Base-by-base conservation (phyloP, 2,113 vertebrate genomes). In the Dicrurus megarhynchus region DNA sequence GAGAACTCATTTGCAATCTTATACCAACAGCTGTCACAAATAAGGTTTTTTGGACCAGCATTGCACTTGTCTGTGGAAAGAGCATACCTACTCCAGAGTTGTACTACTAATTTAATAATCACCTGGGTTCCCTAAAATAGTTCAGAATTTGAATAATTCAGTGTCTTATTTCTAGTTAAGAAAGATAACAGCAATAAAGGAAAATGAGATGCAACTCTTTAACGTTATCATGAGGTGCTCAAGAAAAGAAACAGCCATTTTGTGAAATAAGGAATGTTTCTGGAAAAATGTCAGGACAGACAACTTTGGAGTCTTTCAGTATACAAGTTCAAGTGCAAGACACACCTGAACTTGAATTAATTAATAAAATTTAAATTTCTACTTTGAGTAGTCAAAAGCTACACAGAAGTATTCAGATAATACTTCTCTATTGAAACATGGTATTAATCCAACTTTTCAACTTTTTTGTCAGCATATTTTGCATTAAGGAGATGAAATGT, bases 151-250 rank as follows among this genome's bases (percentile, higher is more conserved):
- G 13, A 68, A 64, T 73, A 77, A 73, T 37, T 77, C 50, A 53
- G n/a, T 19, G 37, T 41, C 46, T 52, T 65, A 44, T 28, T 86
- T 84, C 86, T 80, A 27, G 5, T 5, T 26, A 30, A 19, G 49
- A 86, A 69, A 88, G 11, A 64, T 24, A 94, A 59, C 24, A n/a
- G 22, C 59, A 64, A 28, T 49, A 64, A 46, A 49, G 17, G 9
- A 85, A 84, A 77, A 59, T 14, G 5, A 60, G 37, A 46, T 14
- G 13, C 16, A 94, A 49, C 50, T 33, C 10, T 46, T 84, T 15
- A 81, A 46, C 0, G 0, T 10, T 42, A 69, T 24, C 20, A 46
- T 8, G 8, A 87, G 18, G 61, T 20, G 4, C 10, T 78, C 13
- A 71, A 85, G 32, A 46, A 90, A 63, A 75, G 16, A 57, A 78